Conservation (phyloP, 92 coral and sea anemone species). For the Anthopleura xanthogrammica region DNA sequence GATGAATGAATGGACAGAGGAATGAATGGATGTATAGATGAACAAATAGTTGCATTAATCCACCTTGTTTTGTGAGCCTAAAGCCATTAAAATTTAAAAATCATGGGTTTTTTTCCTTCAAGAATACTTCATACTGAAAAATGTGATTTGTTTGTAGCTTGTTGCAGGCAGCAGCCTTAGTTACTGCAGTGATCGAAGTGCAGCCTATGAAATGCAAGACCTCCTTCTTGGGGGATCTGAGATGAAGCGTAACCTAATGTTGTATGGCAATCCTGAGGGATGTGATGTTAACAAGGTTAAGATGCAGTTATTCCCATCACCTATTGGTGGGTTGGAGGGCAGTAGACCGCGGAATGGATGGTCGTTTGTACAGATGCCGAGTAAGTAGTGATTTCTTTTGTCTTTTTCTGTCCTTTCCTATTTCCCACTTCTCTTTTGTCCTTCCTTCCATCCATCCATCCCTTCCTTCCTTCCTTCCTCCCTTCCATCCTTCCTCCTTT, state of each 20-base stretch:
- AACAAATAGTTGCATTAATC: too few relatives aligned
- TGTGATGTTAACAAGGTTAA: slow-evolving; percentile 57
- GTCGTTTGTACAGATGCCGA: slow-evolving; percentile 94
- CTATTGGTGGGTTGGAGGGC: slow-evolving; percentile 90
- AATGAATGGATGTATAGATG: too few relatives aligned
- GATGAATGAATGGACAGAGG: too few relatives aligned
- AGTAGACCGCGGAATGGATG: slow-evolving; percentile 92
- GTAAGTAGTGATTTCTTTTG: slow-evolving; percentile 30
- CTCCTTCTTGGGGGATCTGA: slow-evolving; percentile 71
- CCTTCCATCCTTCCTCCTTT: background rate
- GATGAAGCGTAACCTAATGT: slow-evolving; percentile 58
- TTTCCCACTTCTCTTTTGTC: background rate
- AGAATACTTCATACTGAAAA: too few relatives aligned
- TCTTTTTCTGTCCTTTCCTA: background rate
- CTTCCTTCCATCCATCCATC: background rate
- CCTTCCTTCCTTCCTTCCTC: background rate
- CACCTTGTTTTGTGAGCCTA: too few relatives aligned
- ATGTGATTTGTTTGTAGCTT: slow-evolving; percentile 42
- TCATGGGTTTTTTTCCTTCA: too few relatives aligned
- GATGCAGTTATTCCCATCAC: slow-evolving; percentile 72
- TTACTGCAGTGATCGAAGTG: slow-evolving; percentile 92
- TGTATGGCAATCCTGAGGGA: slow-evolving; percentile 74
- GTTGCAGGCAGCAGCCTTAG: slow-evolving; percentile 75
- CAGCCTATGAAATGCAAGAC: slow-evolving; percentile 76
- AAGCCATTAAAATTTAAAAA: too few relatives aligned